phyloP scores from a whole-genome alignment of 2,113 vertebrate species.

The Nipponia nippon region DNA sequence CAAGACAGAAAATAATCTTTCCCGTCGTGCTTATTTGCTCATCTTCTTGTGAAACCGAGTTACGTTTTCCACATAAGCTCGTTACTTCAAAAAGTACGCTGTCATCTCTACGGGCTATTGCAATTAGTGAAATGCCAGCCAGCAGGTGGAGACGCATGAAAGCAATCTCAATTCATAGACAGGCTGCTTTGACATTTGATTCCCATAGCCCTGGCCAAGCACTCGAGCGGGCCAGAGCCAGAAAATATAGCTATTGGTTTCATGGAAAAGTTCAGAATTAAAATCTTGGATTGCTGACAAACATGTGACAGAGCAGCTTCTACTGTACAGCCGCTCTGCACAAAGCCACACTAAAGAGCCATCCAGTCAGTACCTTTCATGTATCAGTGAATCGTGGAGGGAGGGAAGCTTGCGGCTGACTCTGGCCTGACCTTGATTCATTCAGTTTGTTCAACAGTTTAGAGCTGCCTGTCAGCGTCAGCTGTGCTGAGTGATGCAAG shows the following conservation, averaged over 20 bases:
- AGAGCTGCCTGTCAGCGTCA: slow-evolving; percentile 24
- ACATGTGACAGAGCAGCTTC: neutral
- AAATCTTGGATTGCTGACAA: neutral
- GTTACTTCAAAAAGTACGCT: neutral
- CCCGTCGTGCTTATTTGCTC: fast-evolving
- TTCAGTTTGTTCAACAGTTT: slow-evolving; percentile 6
- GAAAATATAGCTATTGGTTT: neutral
- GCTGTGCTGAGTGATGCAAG: slow-evolving; percentile 8
- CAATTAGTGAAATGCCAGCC: slow-evolving; percentile 48
- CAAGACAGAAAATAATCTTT: neutral
- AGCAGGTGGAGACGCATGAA: slow-evolving; percentile 72
- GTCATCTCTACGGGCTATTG: neutral
- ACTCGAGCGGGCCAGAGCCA: neutral
- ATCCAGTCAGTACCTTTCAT: neutral
- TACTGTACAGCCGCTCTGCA: neutral
- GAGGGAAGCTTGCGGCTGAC: neutral
- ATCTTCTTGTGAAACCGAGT: neutral
- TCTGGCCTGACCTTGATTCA: slow-evolving; percentile 20
- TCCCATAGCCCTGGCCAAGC: slow-evolving; percentile 41
- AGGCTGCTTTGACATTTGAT: neutral
- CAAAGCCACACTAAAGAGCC: neutral
- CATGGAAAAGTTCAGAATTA: neutral
- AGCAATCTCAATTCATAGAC: slow-evolving; percentile 31
- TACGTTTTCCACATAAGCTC: neutral
- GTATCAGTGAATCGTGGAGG: neutral